Percentiles rank a stretch among this genome's conserved stretches.
Evolutionary conservation across 2,888 invertebrate genomes (phyloP).

Genomic region (Invenusta paracnida): DNA sequence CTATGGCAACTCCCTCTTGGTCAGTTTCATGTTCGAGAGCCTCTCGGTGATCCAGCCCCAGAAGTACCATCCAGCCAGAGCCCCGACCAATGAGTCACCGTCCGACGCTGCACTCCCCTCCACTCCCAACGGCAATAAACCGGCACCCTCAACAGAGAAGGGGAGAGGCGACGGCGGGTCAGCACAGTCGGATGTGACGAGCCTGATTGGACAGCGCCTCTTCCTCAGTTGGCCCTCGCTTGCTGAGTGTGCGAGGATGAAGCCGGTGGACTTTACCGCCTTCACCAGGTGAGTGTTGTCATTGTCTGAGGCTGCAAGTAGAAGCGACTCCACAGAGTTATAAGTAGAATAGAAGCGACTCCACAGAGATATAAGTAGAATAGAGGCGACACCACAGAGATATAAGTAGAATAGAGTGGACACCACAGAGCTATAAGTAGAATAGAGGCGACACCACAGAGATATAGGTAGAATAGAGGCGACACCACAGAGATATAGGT

Average conservation of each 20-base stretch:
- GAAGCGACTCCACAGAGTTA: too few relatives aligned
- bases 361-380: too few relatives aligned
- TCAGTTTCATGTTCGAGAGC: not conserved
- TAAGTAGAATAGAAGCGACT: too few relatives aligned
- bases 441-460: too few relatives aligned
- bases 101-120: not conserved
- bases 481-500: too few relatives aligned
- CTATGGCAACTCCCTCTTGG: too few relatives aligned
- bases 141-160: not conserved
- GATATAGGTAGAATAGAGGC: too few relatives aligned
- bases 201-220: not conserved
- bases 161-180: not conserved
- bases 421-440: too few relatives aligned
- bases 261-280: not conserved
- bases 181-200: not conserved
- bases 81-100: not conserved
- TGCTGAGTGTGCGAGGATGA: not conserved
- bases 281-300: constrained; percentile 16
- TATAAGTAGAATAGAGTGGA: too few relatives aligned
- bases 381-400: too few relatives aligned
- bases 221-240: constrained; percentile 20
- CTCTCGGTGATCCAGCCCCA: constrained; percentile 18
- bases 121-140: not conserved
- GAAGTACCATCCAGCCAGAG: not conserved
- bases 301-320: too few relatives aligned